Base-by-base conservation (phyloP, 2,888 invertebrate genomes). In the Hirtodrosophila trivittata region DNA sequence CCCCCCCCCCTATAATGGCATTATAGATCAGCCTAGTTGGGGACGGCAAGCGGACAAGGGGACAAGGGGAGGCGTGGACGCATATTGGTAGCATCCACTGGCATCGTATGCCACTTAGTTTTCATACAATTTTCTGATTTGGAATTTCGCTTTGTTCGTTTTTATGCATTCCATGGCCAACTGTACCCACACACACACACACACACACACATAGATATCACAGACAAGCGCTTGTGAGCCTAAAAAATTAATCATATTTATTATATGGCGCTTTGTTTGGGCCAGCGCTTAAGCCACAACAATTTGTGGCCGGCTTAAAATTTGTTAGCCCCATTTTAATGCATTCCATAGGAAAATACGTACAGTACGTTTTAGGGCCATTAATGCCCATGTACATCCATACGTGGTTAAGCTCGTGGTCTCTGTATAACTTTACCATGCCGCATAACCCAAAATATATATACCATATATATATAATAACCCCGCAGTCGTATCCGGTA, bases 201-300 rank as follows among this genome's bases (percentile, higher is more conserved):
- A 35, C 52, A 52, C 30, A 54, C n/a, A 37, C 21, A 26, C 16
- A 46, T 30, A 46, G 45, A 33, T 30, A 33, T n/a, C n/a, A 12
- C 9, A 18, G 38, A 16, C 12, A 33, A 33, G 12, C 16, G 47
- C 28, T 39, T 10, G 30, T 16, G 45, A 45, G 56, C 52, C 65
- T 68, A 47, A 63, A 72, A 77, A 75, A 72, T 75, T 65, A 77
- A 77, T 77, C 75, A 77, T 66, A 77, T 81, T 77, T 80, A 74
- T 72, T 75, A 66, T 75, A 50, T 55, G 62, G 47, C 52, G 59
- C 32, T 56, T 68, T 66, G 60, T 55, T 66, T 30, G 38, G 21
- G 7, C 30, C 57, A 42, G 12, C 56, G 58, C 63, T 58, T 74
- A 74, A 74, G 81, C 77, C 75, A 49, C 64, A 67, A 66, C 77